Evolutionary conservation across 2,797 vertebrate species (phyloP), one percentile per base, ranked within the genome.

Genomic region (Siniperca obscura): DNA sequence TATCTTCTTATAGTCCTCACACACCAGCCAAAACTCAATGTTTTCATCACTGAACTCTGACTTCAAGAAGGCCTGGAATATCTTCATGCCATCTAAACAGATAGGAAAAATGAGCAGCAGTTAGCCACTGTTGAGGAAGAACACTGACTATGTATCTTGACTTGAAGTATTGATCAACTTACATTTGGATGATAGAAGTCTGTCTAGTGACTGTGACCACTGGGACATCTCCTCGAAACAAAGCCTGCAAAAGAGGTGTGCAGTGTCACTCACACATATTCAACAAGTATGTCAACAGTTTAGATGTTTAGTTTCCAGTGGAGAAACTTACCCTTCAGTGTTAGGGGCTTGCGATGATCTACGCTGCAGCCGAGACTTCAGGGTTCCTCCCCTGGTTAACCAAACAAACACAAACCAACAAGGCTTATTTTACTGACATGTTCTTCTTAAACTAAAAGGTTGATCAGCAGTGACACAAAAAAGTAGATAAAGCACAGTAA

Each of bases 41-140:
- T 98, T 98, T 92, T 98, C 97, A 13, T 97, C 95, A 2, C 96
- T 98, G 92, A 96, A 96, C 87, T 98, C 97, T 1, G 95, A 95
- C 92, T 97, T 97, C 77, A 98, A 90, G 91, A 97, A 98, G 57
- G 93, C 94, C 74, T 96, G 93, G 78, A 97, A 98, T 72, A 96
- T 94, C 53, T 93, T 68, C 36, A 93, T 91, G 5, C 96, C 96
- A 91, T 94, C 97, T 98, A 74, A 87, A 67, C 12, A 72, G 2
- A 12, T 5, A 1, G 36, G 5, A 53, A 70, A 60, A 42, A 46
- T 4, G 0, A 57, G 44, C 30, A n/a, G 1, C 9, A 25, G 42
- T 85, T 71, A 82, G 67, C 10, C 17, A 36, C 6, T 4, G n/a
- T 53, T 62, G 21, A 61, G 0, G 7, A 10, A 36, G 30, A 75